Evolutionary conservation across 2,113 vertebrate genomes (phyloP).

Genomic region (Camelus dromedarius): DNA sequence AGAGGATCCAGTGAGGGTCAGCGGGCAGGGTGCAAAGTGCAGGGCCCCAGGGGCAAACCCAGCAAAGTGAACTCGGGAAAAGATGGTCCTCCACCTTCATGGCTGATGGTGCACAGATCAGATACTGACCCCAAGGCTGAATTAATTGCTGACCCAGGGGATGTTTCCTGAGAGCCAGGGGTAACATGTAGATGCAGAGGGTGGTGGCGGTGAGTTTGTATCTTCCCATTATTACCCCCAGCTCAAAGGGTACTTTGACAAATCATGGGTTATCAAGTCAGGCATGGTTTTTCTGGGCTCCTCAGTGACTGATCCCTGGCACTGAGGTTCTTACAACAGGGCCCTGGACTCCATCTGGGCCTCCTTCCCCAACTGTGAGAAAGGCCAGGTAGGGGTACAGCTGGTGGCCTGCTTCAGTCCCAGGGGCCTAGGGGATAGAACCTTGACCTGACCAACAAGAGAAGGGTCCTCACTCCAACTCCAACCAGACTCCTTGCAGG

Average conservation of each 20-base stretch:
- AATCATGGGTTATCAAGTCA: not conserved
- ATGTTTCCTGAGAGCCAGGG: not conserved
- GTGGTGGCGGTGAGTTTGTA: fast-evolving
- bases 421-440: not conserved
- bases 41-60: not conserved
- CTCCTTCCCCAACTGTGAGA: no score
- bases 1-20: not conserved
- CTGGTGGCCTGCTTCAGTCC: not conserved
- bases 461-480: not conserved
- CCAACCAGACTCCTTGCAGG: not conserved
- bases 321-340: not conserved
- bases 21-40: not conserved
- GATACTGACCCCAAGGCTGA: not conserved
- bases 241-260: not conserved
- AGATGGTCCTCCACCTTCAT: not conserved
- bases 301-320: not conserved
- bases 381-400: not conserved
- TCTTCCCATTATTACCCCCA: not conserved
- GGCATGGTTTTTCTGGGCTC: not conserved
- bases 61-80: not conserved
- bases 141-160: not conserved
- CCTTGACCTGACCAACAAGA: not conserved
- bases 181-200: not conserved
- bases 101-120: not conserved
- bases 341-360: not conserved